These are phyloP conservation scores for Mesocentrotus franciscanus DNA, from an alignment of 53 echinoderm and acorn worm species.

Conservation along the genomic window DNA sequence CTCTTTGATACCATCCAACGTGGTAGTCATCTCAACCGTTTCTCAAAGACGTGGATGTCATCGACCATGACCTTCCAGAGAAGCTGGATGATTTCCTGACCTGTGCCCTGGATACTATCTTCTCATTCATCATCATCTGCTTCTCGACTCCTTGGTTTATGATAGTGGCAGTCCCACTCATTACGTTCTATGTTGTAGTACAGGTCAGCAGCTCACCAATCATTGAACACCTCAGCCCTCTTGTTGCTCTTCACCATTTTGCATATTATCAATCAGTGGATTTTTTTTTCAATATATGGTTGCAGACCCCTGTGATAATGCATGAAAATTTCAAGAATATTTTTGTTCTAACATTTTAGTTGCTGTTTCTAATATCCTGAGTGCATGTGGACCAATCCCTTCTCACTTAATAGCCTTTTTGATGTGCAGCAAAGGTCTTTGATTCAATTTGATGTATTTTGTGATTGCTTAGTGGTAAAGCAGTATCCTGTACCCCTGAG, in stretches of 20 bases:
- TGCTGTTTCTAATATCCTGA: background rate
- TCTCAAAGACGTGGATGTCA: slow-evolving; percentile 78
- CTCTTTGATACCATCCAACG: slow-evolving; percentile 85
- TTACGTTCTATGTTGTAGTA: background rate
- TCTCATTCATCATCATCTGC: slow-evolving; percentile 23
- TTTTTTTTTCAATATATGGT: no score
- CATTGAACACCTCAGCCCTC: background rate
- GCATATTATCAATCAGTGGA: background rate
- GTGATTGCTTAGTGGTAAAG: background rate
- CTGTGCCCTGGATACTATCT: background rate
- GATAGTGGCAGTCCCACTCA: slow-evolving; percentile 43
- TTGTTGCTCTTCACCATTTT: background rate
- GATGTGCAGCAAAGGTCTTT: background rate
- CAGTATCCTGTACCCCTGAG: background rate
- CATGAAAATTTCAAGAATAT: background rate
- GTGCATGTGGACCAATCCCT: background rate
- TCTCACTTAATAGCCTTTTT: background rate
- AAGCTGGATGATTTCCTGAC: slow-evolving; percentile 42
- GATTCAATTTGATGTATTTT: background rate
- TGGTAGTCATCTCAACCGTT: slow-evolving; percentile 85
- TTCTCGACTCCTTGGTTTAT: slow-evolving; percentile 33
- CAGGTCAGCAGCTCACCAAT: slow-evolving; percentile 20
- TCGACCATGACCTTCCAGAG: slow-evolving; percentile 10
- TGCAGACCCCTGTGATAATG: background rate
- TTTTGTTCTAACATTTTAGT: background rate